A percentile compares a stretch with the other conserved stretches of the same genome.
Conservation (phyloP, 2,888 invertebrate species). For the Nemurella pictetii region DNA sequence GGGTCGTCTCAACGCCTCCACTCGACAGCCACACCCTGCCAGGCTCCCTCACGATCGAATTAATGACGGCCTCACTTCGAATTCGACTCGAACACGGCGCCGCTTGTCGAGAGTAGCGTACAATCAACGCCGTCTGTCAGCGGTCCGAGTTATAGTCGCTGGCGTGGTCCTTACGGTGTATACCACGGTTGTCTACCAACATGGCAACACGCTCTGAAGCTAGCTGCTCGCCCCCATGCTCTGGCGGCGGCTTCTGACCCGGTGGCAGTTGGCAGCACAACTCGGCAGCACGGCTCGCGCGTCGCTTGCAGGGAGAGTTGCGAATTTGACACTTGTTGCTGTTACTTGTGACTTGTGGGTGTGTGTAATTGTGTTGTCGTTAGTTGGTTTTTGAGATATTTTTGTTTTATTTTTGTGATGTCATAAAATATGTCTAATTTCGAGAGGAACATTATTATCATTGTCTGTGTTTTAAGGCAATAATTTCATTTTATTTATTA, state of each 20-base stretch:
- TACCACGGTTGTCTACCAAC: too few relatives aligned
- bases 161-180: background rate
- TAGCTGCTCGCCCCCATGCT: background rate
- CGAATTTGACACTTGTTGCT: background rate
- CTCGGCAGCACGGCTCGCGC: too few relatives aligned
- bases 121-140: background rate
- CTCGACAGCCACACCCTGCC: background rate
- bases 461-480: too few relatives aligned
- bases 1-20: background rate
- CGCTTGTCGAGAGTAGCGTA: background rate
- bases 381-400: too few relatives aligned
- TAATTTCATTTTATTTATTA: too few relatives aligned
- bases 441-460: too few relatives aligned
- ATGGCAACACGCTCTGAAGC: too few relatives aligned
- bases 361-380: too few relatives aligned
- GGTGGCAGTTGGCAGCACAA: background rate
- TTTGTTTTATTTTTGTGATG: too few relatives aligned
- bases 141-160: background rate
- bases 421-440: too few relatives aligned
- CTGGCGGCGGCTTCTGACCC: background rate
- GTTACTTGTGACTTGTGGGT: too few relatives aligned
- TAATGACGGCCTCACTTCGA: background rate
- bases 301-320: too few relatives aligned
- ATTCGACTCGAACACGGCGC: background rate
- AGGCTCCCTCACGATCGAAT: background rate